Evolutionary conservation across 2,113 vertebrate species (phyloP), one percentile per base, ranked within the genome.

Genomic region (Connochaetes taurinus): DNA sequence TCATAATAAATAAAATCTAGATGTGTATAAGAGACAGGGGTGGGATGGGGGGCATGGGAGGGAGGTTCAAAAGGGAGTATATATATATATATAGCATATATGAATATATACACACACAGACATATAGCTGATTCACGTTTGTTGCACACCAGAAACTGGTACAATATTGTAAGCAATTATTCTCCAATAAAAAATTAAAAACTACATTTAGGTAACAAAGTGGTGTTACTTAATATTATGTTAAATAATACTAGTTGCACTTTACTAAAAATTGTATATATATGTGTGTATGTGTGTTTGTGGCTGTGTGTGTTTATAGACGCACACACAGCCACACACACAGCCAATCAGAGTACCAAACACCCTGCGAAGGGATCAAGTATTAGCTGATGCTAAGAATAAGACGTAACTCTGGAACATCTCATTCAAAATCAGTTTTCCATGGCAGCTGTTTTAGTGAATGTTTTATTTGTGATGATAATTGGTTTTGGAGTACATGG

Each of bases 371-470:
- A 91, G 71, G 87, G 31, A 15, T 91, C 40, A 74, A 71, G 36
- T 87, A 95, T 94, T 95, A n/a, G 89, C 80, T 93, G 81, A 76
- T 94, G 86, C 3, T 80, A 23, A 88, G 57, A 91, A 91, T 95
- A 97, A 71, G 16, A 60, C 2, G 6, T 40, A 57, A 84, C 74
- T 64, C 62, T 97, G 91, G 93, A 97, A 97, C 91, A 91, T 21
- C 64, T 90, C 94, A 97, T 97, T 97, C 86, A 76, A 97, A 97
- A 95, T 97, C 95, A 95, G 95, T 97, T 98, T 97, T 98, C 83
- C 96, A 98, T 71, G 96, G 95, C 80, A 84, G 91, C 95, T 91
- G 36, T 83, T 96, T 95, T 31, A 95, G 9, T 95, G 67, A 96
- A 96, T 82, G 55, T 80, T 94, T 95, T 78, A 90, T 82, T 95